Evolutionary conservation across 35 echinoderm and acorn worm genomes (phyloP), one percentile per base, ranked within the genome.

Genomic region (Strongylocentrotus purpuratus): DNA sequence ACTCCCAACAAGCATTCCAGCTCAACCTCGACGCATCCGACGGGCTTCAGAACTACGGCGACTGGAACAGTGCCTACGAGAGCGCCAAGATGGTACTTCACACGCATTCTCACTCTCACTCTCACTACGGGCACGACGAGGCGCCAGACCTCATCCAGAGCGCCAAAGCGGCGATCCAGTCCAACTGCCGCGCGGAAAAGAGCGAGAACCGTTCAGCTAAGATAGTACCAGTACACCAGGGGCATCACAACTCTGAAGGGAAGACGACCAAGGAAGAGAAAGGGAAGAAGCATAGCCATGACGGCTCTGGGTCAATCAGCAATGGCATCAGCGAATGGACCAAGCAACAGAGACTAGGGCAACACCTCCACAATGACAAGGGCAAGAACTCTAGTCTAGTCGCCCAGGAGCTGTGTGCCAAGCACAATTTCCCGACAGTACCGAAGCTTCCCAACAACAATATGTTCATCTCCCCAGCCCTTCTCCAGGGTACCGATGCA

Each of bases 81-180:
- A 99, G 92, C 94, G 96, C 98, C 48, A 99, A 98, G 94, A 98
- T 97, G 95, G 97, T 94, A 31, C 96, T 99, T 20, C 90, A 95
- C 88, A 52, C 97, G 33, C 90, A 95, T 32, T 89, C 87, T 17
- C 59, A 90, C 33, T 89, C 87, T 17, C 59, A 90, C 33, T 94
- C 95, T 46, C 91, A 95, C 91, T 94, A 86, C 47, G 96, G 95
- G 55, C 92, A 97, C 47, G 97, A 97, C 48, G 94, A 89, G 18
- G 96, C 97, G 45, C 97, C 97, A 9, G 97, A 99, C 88, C 88
- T 99, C 45, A 78, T 99, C 32, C 96, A 97, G 96, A 99, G 98
- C 94, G 98, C 96, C 25, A 94, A 95, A 47, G 98, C 97, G 25
- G 97, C 96, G 1, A 88, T 99, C 18, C 96, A 97, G 87, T 97